Base-by-base conservation (phyloP, 2,888 invertebrate species). In the Caenorhabditis imperialis region DNA sequence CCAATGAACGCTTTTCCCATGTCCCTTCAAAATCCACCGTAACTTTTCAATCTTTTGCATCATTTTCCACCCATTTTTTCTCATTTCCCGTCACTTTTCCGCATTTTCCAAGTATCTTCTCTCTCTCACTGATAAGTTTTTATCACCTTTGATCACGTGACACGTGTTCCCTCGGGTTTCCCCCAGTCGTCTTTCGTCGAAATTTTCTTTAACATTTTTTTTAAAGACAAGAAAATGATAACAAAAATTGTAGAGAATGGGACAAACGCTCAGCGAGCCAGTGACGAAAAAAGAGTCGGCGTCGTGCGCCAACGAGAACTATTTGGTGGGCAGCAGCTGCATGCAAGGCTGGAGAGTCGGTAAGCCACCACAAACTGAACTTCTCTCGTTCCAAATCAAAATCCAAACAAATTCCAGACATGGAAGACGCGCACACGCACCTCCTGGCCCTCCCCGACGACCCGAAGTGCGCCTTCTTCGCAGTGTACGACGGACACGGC, bases 341-440 rank as follows among this genome's bases (percentile, higher is more conserved):
- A 99, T 99, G 98, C 99, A 99, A 90, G 99, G 99, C 89, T 99
- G 99, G 99, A 91, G 99, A 77, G 93, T 96, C 65, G 94, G 94
- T 91, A 88, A 60, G 82, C 18, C n/a, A n/a, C n/a, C n/a, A n/a
- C n/a, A n/a, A n/a, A n/a, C n/a, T n/a, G n/a, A n/a, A n/a, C n/a
- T n/a, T n/a, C n/a, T n/a, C n/a, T n/a, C n/a, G n/a, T n/a, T n/a
- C n/a, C n/a, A n/a, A n/a, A n/a, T n/a, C n/a, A n/a, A n/a, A n/a
- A n/a, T n/a, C n/a, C n/a, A n/a, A n/a, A n/a, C 23, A n/a, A 42
- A 35, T 71, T 82, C 16, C 74, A 91, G 90, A 90, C 81, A 99
- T 99, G 99, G 99, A 99, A 90, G 99, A 99, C 90, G 94, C 96
- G 0, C 99, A 99, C 89, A 96, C 96, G 51, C 96, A 97, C 86